These are phyloP conservation scores for Calliopsis andreniformis DNA, from an alignment of 1,140 invertebrate species.

Conservation along the genomic window DNA sequence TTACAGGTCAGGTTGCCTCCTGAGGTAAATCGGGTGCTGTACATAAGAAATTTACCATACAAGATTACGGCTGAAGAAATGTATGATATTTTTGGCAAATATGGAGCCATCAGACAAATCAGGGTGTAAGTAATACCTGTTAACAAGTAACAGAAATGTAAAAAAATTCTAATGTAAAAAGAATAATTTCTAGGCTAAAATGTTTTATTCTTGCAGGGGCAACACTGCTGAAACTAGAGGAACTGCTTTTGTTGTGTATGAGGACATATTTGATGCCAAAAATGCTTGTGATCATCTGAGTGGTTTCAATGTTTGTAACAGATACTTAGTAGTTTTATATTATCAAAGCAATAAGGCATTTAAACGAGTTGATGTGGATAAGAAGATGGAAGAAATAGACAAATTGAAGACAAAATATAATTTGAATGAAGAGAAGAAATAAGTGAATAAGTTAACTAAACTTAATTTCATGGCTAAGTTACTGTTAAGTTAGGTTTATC, in stretches of 20 bases:
- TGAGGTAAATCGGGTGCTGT: slow-evolving; percentile 98
- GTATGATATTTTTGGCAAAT: slow-evolving; percentile 99
- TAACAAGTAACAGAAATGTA: neutral
- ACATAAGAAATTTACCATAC: slow-evolving; percentile 98
- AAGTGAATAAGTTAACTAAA: slow-evolving; percentile 35
- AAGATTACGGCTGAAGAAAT: slow-evolving; percentile 99
- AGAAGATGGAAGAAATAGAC: slow-evolving; percentile 98
- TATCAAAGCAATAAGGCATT: slow-evolving; percentile 98
- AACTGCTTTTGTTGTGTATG: slow-evolving; percentile 99
- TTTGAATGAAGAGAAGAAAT: slow-evolving; percentile 83
- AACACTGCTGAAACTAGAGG: slow-evolving; percentile 99
- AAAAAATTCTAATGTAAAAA: too few species aligned
- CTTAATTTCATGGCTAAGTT: too few species aligned
- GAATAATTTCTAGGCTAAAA: neutral
- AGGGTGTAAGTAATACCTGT: slow-evolving; percentile 90
- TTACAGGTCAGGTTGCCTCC: slow-evolving; percentile 96
- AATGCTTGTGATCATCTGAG: slow-evolving; percentile 99
- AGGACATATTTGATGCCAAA: slow-evolving; percentile 99
- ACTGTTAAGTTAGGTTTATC: neutral
- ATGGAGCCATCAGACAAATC: slow-evolving; percentile 99
- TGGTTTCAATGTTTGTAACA: slow-evolving; percentile 99
- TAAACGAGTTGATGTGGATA: slow-evolving; percentile 97
- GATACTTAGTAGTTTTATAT: slow-evolving; percentile 98
- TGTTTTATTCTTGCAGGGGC: slow-evolving; percentile 85
- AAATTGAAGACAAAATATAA: slow-evolving; percentile 98